Conservation (phyloP, 2,113 vertebrate genomes). For the Lontra canadensis region DNA sequence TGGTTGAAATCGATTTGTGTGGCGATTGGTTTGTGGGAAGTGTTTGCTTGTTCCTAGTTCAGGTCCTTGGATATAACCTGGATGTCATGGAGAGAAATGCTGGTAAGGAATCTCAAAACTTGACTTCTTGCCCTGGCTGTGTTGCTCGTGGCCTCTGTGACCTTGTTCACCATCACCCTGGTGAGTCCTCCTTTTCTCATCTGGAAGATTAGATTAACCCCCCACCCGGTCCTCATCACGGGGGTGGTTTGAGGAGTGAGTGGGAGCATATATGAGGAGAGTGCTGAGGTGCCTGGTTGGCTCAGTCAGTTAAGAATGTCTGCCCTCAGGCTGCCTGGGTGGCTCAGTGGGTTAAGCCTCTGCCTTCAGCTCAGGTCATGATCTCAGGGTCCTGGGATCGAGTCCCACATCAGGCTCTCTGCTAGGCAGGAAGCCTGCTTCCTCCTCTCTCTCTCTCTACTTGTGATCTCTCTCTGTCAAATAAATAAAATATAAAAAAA, state of each 20-base stretch:
- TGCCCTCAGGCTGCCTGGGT: no score
- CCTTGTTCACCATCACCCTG: background rate
- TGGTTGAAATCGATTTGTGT: background rate
- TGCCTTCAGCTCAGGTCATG: no score
- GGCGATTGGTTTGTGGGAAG: background rate
- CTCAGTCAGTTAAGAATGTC: background rate
- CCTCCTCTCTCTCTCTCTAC: no score
- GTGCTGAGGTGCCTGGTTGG: background rate
- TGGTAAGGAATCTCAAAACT: background rate
- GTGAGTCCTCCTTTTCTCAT: background rate
- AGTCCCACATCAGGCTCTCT: no score
- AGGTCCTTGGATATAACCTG: background rate
- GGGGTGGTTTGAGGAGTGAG: background rate
- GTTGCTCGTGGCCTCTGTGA: background rate
- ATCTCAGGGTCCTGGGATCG: no score
- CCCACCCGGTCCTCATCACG: accelerated
- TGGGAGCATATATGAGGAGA: background rate
- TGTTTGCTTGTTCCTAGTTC: background rate
- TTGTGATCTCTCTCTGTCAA: no score
- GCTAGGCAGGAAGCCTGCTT: no score
- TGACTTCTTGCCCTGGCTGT: background rate
- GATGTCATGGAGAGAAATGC: background rate
- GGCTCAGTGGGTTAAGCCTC: no score
- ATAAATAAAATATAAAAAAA: no score
- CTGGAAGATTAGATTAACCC: background rate